Percentiles rank a stretch among this genome's conserved stretches.
Conservation (phyloP, 2,888 invertebrate genomes). For the Hoplodrina ambigua region DNA sequence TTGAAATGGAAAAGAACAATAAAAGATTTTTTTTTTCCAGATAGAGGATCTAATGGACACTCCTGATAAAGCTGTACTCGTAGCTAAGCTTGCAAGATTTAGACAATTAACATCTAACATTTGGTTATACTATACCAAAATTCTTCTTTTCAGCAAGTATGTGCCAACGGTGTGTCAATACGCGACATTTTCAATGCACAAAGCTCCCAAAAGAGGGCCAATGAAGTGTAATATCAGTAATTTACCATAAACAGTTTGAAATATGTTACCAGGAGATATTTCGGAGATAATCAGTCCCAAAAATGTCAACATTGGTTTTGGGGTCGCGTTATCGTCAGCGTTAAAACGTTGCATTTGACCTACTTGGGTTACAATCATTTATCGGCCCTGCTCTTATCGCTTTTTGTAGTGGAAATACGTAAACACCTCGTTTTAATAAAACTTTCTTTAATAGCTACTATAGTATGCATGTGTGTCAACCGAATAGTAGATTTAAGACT, state of each 20-base stretch:
- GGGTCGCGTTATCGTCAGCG: conserved; percentile 50
- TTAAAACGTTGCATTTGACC: conserved; percentile 45
- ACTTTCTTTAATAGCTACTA: conserved; percentile 12
- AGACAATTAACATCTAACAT: no score
- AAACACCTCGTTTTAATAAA: conserved; percentile 1
- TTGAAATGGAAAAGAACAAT: no score
- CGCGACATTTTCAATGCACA: conserved; percentile 5
- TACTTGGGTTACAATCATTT: conserved; percentile 52
- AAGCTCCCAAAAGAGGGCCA: conserved; percentile 12
- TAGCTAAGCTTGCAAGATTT: not conserved
- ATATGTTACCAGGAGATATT: conserved; percentile 40
- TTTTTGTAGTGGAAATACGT: conserved; percentile 22
- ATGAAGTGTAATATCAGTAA: conserved; percentile 4
- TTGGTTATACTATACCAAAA: no score
- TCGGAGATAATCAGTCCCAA: conserved; percentile 49
- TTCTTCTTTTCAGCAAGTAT: not conserved
- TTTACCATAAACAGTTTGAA: conserved; percentile 8
- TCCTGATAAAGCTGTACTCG: not conserved
- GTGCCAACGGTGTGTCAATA: conserved; percentile 3
- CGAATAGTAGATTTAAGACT: not conserved
- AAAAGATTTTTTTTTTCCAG: no score
- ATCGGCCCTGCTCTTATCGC: conserved; percentile 54
- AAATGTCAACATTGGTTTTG: conserved; percentile 58
- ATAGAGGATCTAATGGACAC: not conserved
- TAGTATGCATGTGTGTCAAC: not conserved